A percentile compares a stretch with the other conserved stretches of the same genome.
Evolutionary conservation across 2,888 invertebrate genomes (phyloP).

Genomic region (Gastrophysa polygoni): DNA sequence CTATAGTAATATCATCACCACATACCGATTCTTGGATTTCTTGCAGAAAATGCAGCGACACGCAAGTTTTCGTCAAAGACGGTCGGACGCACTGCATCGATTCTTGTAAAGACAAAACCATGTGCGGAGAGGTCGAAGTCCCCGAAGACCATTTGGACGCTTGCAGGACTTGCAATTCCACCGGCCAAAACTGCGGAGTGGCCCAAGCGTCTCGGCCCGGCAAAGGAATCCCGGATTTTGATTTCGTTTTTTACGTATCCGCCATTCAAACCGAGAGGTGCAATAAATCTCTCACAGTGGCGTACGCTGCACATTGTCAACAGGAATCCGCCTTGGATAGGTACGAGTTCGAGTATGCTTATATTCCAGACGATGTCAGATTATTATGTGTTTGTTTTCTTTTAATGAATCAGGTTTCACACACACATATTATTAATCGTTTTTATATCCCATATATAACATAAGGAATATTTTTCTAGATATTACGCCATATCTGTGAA

Average conservation of each 20-base stretch:
- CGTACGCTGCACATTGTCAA: slow-evolving; percentile 98
- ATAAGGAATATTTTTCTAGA: too few species aligned
- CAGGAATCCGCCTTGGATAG: slow-evolving; percentile 89
- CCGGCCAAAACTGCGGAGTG: slow-evolving; percentile 79
- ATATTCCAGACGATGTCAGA: too few species aligned
- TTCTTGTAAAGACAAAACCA: slow-evolving; percentile 79
- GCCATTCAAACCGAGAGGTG: slow-evolving; percentile 94
- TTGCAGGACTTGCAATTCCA: slow-evolving; percentile 86
- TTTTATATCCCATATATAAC: too few species aligned
- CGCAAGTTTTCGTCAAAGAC: slow-evolving; percentile 84
- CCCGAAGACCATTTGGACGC: slow-evolving; percentile 93
- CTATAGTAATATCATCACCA: too few species aligned
- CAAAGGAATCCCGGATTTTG: slow-evolving; percentile 78
- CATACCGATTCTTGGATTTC: slow-evolving; percentile 1
- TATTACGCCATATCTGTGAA: too few species aligned
- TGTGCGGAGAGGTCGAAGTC: slow-evolving; percentile 95
- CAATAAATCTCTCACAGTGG: slow-evolving; percentile 87
- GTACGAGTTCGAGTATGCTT: slow-evolving; percentile 42
- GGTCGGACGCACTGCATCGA: slow-evolving; percentile 88
- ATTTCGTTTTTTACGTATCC: slow-evolving; percentile 97
- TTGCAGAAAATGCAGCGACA: slow-evolving; percentile 84
- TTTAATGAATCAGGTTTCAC: too few species aligned
- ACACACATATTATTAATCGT: too few species aligned
- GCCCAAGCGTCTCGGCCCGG: slow-evolving; percentile 64
- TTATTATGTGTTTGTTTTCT: too few species aligned